Evolutionary conservation across 2,888 invertebrate species (phyloP).

Genomic region (Parasteatoda lunata): DNA sequence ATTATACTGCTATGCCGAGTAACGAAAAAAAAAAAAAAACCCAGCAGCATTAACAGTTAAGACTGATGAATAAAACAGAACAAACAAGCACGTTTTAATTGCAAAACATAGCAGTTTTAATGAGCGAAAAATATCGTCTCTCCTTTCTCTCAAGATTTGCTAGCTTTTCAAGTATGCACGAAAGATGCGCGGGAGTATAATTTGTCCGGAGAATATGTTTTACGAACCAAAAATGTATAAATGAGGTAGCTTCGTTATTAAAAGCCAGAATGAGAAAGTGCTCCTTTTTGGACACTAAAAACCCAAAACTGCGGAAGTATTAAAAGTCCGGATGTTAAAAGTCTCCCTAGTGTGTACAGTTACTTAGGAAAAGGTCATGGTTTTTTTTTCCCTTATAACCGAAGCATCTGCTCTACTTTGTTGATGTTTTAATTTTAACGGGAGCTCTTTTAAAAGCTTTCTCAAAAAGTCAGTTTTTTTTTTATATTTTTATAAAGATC

Average conservation of each 20-base stretch:
- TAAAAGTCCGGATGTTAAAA: constrained; percentile 43
- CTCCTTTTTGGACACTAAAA: constrained; percentile 21
- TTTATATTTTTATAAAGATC: too few species aligned
- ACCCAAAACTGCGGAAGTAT: constrained; percentile 44
- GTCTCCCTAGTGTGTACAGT: constrained; percentile 30
- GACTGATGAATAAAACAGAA: not conserved
- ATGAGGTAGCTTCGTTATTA: constrained; percentile 18
- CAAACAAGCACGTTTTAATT: constrained; percentile 27
- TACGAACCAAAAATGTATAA: constrained; percentile 13
- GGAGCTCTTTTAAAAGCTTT: too few species aligned
- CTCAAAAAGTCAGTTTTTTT: too few species aligned
- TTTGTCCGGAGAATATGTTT: constrained; percentile 34
- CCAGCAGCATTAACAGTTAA: too few species aligned
- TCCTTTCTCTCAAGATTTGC: constrained; percentile 9
- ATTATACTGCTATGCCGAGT: too few species aligned
- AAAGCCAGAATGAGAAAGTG: constrained; percentile 39
- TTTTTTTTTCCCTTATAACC: constrained; percentile 16
- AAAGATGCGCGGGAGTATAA: constrained; percentile 18
- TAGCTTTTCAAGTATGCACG: constrained; percentile 1
- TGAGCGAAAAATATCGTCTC: constrained; percentile 39
- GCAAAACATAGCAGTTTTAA: constrained; percentile 39
- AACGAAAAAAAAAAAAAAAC: too few species aligned
- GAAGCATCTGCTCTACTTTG: constrained; percentile 1
- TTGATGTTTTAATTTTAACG: constrained; percentile 44
- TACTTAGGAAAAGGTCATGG: constrained; percentile 14